phyloP scores from a whole-genome alignment of 2,888 invertebrate species.

The Philaethria dido region DNA sequence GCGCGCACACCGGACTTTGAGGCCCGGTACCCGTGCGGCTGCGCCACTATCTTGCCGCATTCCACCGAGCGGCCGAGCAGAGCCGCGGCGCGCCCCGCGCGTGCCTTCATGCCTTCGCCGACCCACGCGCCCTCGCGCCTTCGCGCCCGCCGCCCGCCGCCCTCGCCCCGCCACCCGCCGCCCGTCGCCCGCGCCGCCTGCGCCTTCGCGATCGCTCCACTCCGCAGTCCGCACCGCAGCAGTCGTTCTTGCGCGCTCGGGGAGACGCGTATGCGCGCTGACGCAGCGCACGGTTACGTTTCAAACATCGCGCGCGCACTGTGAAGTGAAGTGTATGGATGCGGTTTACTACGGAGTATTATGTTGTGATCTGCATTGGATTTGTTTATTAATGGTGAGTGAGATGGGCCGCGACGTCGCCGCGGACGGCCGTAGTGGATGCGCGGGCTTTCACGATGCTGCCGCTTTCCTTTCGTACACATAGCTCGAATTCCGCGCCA shows the following conservation, averaged over 20 bases:
- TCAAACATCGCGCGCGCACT: slow-evolving; percentile 67
- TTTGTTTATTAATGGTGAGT: slow-evolving; percentile 82
- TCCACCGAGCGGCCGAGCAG: slow-evolving; percentile 65
- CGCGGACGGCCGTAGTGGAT: slow-evolving; percentile 64
- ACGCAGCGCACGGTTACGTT: slow-evolving; percentile 54
- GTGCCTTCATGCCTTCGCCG: slow-evolving; percentile 85
- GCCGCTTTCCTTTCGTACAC: slow-evolving; percentile 84
- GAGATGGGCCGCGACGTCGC: slow-evolving; percentile 55
- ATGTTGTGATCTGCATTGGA: slow-evolving; percentile 71
- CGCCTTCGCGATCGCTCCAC: slow-evolving; percentile 85
- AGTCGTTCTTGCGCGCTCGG: slow-evolving; percentile 73
- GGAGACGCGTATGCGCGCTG: slow-evolving; percentile 62
- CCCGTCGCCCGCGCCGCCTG: slow-evolving; percentile 74
- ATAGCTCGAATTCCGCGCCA: slow-evolving; percentile 82
- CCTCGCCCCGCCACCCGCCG: slow-evolving; percentile 60
- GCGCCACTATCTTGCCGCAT: slow-evolving; percentile 61
- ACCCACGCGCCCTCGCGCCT: slow-evolving; percentile 88
- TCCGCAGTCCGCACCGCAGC: slow-evolving; percentile 50
- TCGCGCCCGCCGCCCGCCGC: slow-evolving; percentile 75
- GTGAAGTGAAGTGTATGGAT: slow-evolving; percentile 82
- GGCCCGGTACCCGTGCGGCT: slow-evolving; percentile 60
- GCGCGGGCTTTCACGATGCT: slow-evolving; percentile 83
- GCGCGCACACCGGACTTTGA: slow-evolving; percentile 31
- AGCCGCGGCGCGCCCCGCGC: slow-evolving; percentile 75
- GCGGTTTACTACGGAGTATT: slow-evolving; percentile 71